Evolutionary conservation across 2,888 invertebrate genomes (phyloP).

Genomic region (Zygothrica quintamaculata): DNA sequence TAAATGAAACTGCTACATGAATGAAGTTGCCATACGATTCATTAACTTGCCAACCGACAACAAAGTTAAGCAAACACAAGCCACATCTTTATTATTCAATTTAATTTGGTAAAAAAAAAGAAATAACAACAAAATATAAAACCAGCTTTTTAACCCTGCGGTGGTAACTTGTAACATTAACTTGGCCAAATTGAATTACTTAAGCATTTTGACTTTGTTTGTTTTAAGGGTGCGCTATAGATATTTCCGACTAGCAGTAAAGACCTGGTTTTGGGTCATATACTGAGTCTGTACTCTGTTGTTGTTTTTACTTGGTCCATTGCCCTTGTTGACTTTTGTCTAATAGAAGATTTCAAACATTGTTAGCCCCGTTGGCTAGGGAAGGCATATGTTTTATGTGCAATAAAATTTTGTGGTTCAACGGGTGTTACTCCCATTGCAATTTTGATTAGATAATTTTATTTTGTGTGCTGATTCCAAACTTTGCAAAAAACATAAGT

Average conservation of each 20-base stretch:
- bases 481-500: too few relatives aligned
- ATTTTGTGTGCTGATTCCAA: too few relatives aligned
- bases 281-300: background rate
- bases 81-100: conserved; percentile 40
- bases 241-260: background rate
- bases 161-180: conserved; percentile 45
- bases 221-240: conserved; percentile 41
- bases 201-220: conserved; percentile 54
- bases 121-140: conserved; percentile 20
- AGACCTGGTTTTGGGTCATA: background rate
- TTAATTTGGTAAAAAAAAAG: conserved; percentile 26
- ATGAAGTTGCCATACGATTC: background rate
- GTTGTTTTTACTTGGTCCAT: conserved; percentile 14
- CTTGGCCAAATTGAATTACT: conserved; percentile 60
- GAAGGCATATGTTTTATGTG: conserved; percentile 42
- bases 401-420: conserved; percentile 41
- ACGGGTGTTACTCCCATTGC: background rate
- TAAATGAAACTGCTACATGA: too few relatives aligned
- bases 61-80: conserved; percentile 16
- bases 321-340: conserved; percentile 40
- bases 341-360: conserved; percentile 30
- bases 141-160: conserved; percentile 39
- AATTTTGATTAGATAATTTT: too few relatives aligned
- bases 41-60: conserved; percentile 5
- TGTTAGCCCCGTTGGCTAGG: conserved; percentile 5